phyloP scores from a whole-genome alignment of 2,113 vertebrate genomes.

The Ptilorrhoa leucosticta region DNA sequence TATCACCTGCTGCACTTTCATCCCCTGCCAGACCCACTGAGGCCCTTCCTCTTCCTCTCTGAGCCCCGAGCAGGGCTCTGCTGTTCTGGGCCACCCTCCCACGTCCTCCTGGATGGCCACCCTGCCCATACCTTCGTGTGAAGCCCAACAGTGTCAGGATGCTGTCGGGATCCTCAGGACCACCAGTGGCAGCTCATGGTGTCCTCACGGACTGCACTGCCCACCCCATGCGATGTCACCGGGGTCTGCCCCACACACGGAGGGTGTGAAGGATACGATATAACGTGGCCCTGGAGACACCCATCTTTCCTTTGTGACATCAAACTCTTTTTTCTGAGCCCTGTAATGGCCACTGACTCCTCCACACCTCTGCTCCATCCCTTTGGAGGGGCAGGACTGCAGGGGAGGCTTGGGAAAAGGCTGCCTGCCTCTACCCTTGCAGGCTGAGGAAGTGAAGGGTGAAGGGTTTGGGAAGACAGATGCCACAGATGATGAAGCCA shows the following conservation, averaged over 20 bases:
- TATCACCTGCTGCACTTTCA: neutral
- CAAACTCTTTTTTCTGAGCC: neutral
- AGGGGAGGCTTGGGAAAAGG: neutral
- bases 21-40: neutral
- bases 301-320: neutral
- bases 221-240: accelerated
- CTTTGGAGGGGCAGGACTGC: neutral
- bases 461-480: neutral
- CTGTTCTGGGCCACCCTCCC: neutral
- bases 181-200: neutral
- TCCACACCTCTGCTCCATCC: neutral
- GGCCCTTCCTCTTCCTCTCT: neutral
- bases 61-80: neutral
- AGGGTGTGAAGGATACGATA: neutral
- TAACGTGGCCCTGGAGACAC: neutral
- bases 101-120: neutral
- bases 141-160: neutral
- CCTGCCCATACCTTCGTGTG: neutral
- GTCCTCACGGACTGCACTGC: neutral
- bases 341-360: neutral
- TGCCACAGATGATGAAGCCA: neutral
- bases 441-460: neutral
- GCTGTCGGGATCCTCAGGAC: neutral
- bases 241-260: neutral
- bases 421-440: neutral